These are phyloP conservation scores for Vultur gryphus DNA, from an alignment of 2,797 vertebrate genomes.

Conservation along the genomic window DNA sequence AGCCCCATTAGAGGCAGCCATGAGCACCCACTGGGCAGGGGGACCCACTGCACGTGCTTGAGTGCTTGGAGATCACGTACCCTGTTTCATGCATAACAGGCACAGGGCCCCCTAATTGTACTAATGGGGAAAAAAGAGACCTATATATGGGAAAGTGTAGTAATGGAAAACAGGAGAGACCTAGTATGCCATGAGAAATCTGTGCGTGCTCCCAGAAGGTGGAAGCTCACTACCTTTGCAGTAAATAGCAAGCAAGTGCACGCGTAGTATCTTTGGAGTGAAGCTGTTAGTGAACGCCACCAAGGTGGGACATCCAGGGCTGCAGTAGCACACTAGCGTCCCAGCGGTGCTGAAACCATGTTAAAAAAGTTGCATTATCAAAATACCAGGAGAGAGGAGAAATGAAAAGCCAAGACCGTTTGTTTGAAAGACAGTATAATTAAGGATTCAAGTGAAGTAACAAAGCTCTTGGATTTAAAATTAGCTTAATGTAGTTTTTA, in stretches of 20 bases:
- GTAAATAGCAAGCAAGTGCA: background rate
- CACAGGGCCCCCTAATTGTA: background rate
- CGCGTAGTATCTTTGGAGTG: background rate
- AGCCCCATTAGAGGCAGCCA: background rate
- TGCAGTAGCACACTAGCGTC: background rate
- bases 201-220: background rate
- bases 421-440: background rate
- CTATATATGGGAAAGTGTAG: background rate
- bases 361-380: background rate
- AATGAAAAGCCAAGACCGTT: background rate
- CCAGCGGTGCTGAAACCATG: background rate
- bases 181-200: background rate
- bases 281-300: background rate
- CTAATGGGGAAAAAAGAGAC: background rate
- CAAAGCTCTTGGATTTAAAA: conserved; percentile 30
- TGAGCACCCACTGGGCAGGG: background rate
- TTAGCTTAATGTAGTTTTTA: background rate
- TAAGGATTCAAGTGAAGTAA: conserved; percentile 18
- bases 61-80: background rate
- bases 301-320: background rate
- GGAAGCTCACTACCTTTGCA: background rate
- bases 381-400: background rate
- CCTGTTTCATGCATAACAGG: background rate
- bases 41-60: background rate
- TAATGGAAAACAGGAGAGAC: background rate